Base-by-base conservation (phyloP, 1,140 invertebrate genomes). In the Leptonema lineaticorne region DNA sequence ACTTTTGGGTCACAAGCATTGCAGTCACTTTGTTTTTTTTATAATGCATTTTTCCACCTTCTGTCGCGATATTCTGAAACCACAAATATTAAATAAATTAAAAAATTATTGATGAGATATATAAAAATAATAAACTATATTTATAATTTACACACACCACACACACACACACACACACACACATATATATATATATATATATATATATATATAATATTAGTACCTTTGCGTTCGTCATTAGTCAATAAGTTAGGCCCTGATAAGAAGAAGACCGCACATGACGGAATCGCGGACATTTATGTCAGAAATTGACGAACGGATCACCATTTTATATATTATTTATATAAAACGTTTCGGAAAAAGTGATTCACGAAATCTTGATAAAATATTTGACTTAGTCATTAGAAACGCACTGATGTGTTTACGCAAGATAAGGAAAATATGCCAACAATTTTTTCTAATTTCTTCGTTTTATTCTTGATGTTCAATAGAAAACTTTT, bases 1-100 rank as follows among this genome's bases (percentile, higher is more conserved):
- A 64, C 62, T 64, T 64, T 50, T 64, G 45, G 5, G 62, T 64
- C 45, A 64, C 62, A 27, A 64, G n/a, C 24, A 64, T 24, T 45
- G 26, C 41, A 45, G 62, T 50, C 62, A 64, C 37, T 41, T 64
- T 64, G 16, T 64, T 41, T 45, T 62, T 28, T 11, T 24, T 41
- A 41, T 22, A 50, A 29, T 64, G 24, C 62, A 64, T 64, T 28
- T 24, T 53, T 29, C 30, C 20, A n/a, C 28, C n/a, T 11, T 16
- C 33, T 64, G 3, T 64, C 27, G 9, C 26, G 24, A 46, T 64
- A 50, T 28, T 48, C 45, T 64, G 45, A 50, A 64, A 64, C 33
- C 26, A 62, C 37, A 41, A 41, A 14, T 41, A 11, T 3, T 14
- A 41, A 14, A 14, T 41, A 4, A 4, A 11, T 41, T 41, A 41